phyloP scores from a whole-genome alignment of 2,888 invertebrate species.

The Hirtodrosophila cameraria region DNA sequence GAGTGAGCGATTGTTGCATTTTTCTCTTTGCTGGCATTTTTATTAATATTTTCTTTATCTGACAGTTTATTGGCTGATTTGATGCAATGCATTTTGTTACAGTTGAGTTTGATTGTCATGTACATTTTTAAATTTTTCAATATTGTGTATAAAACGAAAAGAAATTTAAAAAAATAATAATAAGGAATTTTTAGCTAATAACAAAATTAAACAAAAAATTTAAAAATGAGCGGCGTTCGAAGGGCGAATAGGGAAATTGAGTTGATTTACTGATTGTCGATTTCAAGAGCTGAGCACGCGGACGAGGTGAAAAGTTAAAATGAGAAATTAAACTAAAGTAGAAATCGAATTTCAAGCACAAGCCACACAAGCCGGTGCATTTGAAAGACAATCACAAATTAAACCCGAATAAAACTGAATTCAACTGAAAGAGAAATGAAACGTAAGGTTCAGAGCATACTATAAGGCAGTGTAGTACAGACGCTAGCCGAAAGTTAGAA shows the following conservation, averaged over 20 bases:
- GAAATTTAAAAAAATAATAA: constrained; percentile 21
- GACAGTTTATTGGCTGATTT: constrained; percentile 43
- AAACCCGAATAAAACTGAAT: constrained; percentile 21
- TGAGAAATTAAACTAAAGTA: constrained; percentile 39
- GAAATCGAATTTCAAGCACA: constrained; percentile 38
- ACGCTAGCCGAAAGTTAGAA: constrained; percentile 61
- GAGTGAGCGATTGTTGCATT: constrained; percentile 17
- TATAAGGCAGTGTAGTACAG: constrained; percentile 68
- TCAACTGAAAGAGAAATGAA: constrained; percentile 11
- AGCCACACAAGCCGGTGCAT: constrained; percentile 64
- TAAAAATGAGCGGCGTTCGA: constrained; percentile 24
- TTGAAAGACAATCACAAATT: constrained; percentile 50
- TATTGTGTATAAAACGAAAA: constrained; percentile 43
- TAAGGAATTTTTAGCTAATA: background rate
- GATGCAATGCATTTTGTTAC: constrained; percentile 23
- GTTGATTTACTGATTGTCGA: constrained; percentile 37
- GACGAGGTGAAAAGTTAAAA: constrained; percentile 39
- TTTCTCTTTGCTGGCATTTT: constrained; percentile 28
- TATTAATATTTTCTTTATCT: constrained; percentile 32
- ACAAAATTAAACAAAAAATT: constrained; percentile 5
- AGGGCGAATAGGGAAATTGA: constrained; percentile 35
- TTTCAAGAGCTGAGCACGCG: constrained; percentile 44
- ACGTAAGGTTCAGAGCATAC: constrained; percentile 60
- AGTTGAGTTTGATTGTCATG: constrained; percentile 48
- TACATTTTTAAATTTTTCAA: constrained; percentile 24